Conservation (phyloP, 1,140 invertebrate genomes). For the Callitettix versicolor region DNA sequence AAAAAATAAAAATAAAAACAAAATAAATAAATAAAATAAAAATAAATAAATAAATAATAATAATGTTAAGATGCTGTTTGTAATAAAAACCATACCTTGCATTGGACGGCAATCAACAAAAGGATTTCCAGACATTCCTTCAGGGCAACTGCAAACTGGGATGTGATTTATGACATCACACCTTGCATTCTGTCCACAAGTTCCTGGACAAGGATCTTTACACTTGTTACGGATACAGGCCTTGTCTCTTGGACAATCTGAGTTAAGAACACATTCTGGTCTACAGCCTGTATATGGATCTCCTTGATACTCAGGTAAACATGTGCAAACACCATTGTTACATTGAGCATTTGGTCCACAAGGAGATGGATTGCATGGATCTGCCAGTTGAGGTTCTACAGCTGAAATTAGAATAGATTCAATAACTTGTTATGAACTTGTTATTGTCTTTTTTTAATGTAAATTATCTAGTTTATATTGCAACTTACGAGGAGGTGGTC, state of each 20-base stretch:
- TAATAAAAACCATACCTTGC: conserved; percentile 41
- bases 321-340: conserved; percentile 38
- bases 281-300: conserved; percentile 41
- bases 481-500: conserved; percentile 18
- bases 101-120: conserved; percentile 31
- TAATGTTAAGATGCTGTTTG: no score
- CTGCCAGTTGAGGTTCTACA: conserved; percentile 21
- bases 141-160: conserved; percentile 38
- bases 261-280: conserved; percentile 39
- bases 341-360: conserved; percentile 53
- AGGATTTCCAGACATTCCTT: conserved; percentile 38
- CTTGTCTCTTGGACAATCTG: conserved; percentile 36
- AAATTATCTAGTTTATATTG: background rate
- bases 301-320: conserved; percentile 42
- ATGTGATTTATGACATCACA: conserved; percentile 40
- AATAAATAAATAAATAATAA: no score
- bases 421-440: no score
- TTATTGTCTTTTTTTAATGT: no score
- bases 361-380: conserved; percentile 39
- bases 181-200: conserved; percentile 40
- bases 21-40: no score
- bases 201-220: conserved; percentile 39
- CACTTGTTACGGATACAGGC: conserved; percentile 42
- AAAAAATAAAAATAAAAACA: no score
- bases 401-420: conserved; percentile 24